Percentiles rank a stretch among this genome's conserved stretches.
phyloP scores from a whole-genome alignment of 2,888 invertebrate genomes.

The Dryococelus australis region DNA sequence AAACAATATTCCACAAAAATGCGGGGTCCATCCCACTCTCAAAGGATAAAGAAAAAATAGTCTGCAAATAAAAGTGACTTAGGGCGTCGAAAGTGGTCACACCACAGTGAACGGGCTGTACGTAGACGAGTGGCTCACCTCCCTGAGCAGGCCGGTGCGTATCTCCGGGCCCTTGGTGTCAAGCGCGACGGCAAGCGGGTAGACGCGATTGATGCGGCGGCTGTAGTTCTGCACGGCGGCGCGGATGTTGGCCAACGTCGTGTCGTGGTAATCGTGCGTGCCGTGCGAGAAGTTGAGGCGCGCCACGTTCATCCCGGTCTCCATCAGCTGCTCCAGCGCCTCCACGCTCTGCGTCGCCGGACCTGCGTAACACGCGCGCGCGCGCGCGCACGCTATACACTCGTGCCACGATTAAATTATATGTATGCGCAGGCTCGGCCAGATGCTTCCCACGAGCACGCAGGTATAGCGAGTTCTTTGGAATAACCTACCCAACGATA shows the following conservation, averaged over 20 bases:
- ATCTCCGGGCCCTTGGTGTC: conserved; percentile 73
- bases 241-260: conserved; percentile 63
- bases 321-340: conserved; percentile 60
- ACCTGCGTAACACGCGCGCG: conserved; percentile 13
- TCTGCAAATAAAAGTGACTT: no score
- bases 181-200: conserved; percentile 65
- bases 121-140: conserved; percentile 52
- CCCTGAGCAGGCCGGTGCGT: conserved; percentile 66
- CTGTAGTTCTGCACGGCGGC: conserved; percentile 59
- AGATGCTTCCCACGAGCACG: background rate
- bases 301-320: conserved; percentile 69
- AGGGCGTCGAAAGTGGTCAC: no score
- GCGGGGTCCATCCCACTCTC: no score
- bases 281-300: conserved; percentile 67
- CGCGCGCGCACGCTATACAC: no score
- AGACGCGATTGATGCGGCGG: conserved; percentile 53
- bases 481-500: no score
- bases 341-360: conserved; percentile 33
- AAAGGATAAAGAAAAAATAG: no score
- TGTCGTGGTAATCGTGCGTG: conserved; percentile 64
- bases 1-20: no score
- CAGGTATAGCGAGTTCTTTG: background rate
- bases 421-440: no score
- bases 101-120: no score
- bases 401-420: no score